Base-by-base conservation (phyloP, 2,113 vertebrate genomes). In the Platycercus adscitus region DNA sequence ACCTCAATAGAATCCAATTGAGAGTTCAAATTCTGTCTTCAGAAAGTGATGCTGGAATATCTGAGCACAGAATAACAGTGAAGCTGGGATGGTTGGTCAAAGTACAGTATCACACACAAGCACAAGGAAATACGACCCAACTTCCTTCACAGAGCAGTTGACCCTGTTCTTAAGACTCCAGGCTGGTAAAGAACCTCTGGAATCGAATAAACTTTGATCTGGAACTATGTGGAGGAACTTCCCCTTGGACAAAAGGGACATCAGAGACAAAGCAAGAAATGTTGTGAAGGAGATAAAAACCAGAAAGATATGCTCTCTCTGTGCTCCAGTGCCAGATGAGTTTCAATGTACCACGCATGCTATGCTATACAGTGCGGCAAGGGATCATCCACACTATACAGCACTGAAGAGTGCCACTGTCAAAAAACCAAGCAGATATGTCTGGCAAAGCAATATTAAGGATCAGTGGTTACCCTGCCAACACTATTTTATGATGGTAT, bases 351-450 rank as follows among this genome's bases (percentile, higher is more conserved):
- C 24, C 23, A 9, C 8, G 23, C 14, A 31, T 53, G 28, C 24
- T 70, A 14, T 9, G 6, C 43, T 44, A 31, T 13, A 43, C 6
- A 21, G 15, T 68, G 65, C 12, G 18, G 75, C 26, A 79, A 82
- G 33, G 18, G 14, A 56, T 0, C 0, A 71, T 35, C 33, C 21
- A 47, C 10, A 17, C 9, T 33, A 14, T 11, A 21, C 2, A 52
- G 76, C 53, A 37, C 37, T 69, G 24, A 28, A 44, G 33, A 50
- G 53, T 60, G 39, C 21, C 53, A 68, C 33, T 53, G 60, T 24
- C 52, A 80, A 64, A 65, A 55, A 81, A 71, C 10, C 66, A 86
- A 89, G 77, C 52, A 86, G 18, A 4, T 9, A 35, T 1, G 0
- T 28, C 24, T 17, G 66, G 47, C 33, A 68, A 78, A 86, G 29